Conservation (phyloP, 2,797 vertebrate genomes). For the Echiichthys vipera region DNA sequence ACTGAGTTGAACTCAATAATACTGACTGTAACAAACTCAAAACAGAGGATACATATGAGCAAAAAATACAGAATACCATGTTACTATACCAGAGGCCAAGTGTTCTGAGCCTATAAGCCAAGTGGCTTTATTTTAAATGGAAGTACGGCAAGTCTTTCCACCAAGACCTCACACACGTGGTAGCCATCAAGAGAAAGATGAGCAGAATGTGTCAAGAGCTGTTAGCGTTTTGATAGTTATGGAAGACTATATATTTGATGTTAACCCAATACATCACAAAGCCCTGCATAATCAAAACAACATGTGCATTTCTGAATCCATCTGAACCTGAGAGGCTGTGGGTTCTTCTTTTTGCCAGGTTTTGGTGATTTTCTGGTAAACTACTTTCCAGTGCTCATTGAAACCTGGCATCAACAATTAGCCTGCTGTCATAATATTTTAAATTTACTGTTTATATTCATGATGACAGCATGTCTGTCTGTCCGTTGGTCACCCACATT, state of each 20-base stretch:
- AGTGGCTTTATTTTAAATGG: constrained; percentile 51
- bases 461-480: not conserved
- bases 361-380: constrained; percentile 60
- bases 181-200: constrained; percentile 81
- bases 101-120: constrained; percentile 50
- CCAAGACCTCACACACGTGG: constrained; percentile 77
- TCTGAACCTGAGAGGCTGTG: constrained; percentile 24
- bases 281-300: constrained; percentile 67
- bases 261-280: constrained; percentile 67
- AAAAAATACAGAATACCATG: constrained; percentile 34
- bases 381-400: constrained; percentile 56
- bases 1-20: constrained; percentile 19
- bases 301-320: constrained; percentile 59
- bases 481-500: not conserved
- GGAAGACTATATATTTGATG: constrained; percentile 73
- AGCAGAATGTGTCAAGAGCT: constrained; percentile 80
- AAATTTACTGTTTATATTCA: constrained; percentile 30
- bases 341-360: constrained; percentile 34
- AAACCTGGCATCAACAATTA: constrained; percentile 56
- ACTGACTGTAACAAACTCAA: constrained; percentile 31
- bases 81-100: constrained; percentile 41
- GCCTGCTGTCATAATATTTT: constrained; percentile 44
- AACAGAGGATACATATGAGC: constrained; percentile 31
- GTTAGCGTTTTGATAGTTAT: constrained; percentile 76
- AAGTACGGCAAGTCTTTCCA: constrained; percentile 64